phyloP scores from a whole-genome alignment of 2,888 invertebrate genomes.

The Lumbricus terrestris region DNA sequence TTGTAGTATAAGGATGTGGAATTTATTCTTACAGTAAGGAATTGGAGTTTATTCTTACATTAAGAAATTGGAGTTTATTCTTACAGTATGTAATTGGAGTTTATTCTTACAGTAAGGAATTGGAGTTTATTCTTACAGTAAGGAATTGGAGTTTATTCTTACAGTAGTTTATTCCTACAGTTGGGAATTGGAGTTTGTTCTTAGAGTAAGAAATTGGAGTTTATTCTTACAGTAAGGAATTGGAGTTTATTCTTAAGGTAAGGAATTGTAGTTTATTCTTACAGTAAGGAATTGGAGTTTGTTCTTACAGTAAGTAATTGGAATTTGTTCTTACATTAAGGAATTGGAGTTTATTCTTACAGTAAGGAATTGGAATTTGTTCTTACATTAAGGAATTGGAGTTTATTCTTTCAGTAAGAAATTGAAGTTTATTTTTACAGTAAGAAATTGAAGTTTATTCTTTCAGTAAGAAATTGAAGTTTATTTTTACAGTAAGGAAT shows the following conservation, averaged over 20 bases:
- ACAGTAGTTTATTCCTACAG: neutral
- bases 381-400: too few species aligned
- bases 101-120: neutral
- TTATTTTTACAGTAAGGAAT: too few species aligned
- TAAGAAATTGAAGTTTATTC: too few species aligned
- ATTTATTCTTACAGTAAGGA: neutral
- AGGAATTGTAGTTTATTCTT: too few species aligned
- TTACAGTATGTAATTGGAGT: neutral
- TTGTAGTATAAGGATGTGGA: neutral
- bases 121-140: neutral
- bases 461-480: too few species aligned
- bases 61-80: neutral
- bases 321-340: too few species aligned
- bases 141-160: neutral
- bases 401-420: too few species aligned
- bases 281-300: too few species aligned
- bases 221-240: neutral
- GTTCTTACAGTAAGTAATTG: too few species aligned
- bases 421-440: too few species aligned
- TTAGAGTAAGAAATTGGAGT: neutral
- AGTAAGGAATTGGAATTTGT: too few species aligned
- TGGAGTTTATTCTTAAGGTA: neutral
- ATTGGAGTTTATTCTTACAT: neutral
- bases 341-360: too few species aligned
- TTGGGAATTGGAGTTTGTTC: neutral